Base-by-base conservation (phyloP, 1,140 invertebrate genomes). In the Schmidtea mediterranea region DNA sequence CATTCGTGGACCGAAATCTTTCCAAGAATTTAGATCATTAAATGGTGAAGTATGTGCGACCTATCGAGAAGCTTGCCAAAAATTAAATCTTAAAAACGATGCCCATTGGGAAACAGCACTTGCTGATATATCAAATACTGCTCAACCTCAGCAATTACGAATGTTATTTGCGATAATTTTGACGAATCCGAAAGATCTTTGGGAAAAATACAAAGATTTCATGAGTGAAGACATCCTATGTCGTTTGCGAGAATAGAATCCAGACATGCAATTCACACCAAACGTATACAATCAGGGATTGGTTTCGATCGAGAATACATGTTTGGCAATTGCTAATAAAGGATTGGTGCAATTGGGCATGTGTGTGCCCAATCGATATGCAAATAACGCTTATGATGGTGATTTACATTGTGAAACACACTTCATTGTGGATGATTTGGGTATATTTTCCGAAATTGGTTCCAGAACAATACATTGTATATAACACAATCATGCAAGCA, bases 81-180 rank as follows among this genome's bases (percentile, higher is more conserved):
- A 36, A 46, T 49, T 61, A 21, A 48, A 55, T 43, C 55, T 66
- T 48, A 57, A 62, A 54, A 56, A 63, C 51, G 58, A 63, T 49
- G 51, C 55, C 36, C 57, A 62, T 26, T 66, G 62, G 67, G 54
- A 32, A 6, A 6, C 26, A 6, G 3, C 55, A 52, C 53, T 66
- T 54, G 55, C 50, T 38, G 61, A 67, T 51, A 55, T 57, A 48
- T 49, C 52, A 8, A 55, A 52, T 51, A 48, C 55, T 49, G 49
- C 55, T 52, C 46, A 41, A 55, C 57, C 61, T 53, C 51, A 57
- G 24, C 55, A 66, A 56, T 59, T 69, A 50, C 58, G 61, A 3
- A 56, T 54, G 52, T 59, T 66, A 55, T 66, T 69, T 56, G 58
- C 58, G 26, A 62, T 64, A 43, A 60, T 65, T 39, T 54, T 60